A percentile compares a stretch with the other conserved stretches of the same genome.
Evolutionary conservation across 2,113 vertebrate species (phyloP).

Genomic region (Orycteropus afer): DNA sequence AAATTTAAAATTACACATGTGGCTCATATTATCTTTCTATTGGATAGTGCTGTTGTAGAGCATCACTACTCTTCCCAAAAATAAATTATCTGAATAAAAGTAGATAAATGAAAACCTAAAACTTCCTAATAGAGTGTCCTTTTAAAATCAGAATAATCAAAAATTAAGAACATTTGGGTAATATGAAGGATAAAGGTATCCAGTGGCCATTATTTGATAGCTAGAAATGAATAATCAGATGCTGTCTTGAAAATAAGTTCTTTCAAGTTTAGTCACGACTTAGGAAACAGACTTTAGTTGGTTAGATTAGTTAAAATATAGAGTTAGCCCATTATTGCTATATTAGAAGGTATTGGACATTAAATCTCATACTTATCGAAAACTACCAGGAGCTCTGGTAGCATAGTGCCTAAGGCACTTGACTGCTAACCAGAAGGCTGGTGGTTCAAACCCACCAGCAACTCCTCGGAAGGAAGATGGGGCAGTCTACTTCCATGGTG

Average conservation of each 20-base stretch:
- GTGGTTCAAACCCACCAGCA: too few relatives aligned
- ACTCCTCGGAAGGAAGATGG: too few relatives aligned
- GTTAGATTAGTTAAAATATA: slow-evolving; percentile 57
- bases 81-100: slow-evolving; percentile 54
- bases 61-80: slow-evolving; percentile 30
- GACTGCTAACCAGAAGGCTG: too few relatives aligned
- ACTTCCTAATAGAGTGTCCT: not conserved
- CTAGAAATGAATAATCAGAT: slow-evolving; percentile 68
- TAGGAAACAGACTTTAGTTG: slow-evolving; percentile 69
- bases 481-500: too few relatives aligned
- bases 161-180: slow-evolving; percentile 18
- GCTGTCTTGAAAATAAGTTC: slow-evolving; percentile 74
- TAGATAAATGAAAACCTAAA: slow-evolving; percentile 38
- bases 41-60: slow-evolving; percentile 16
- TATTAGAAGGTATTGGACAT: slow-evolving; percentile 40
- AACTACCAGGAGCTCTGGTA: too few relatives aligned
- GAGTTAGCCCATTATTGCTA: slow-evolving; percentile 1
- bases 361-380: slow-evolving; percentile 32
- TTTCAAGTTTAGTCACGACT: slow-evolving; percentile 72
- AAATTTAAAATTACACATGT: slow-evolving; percentile 6
- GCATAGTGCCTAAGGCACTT: too few relatives aligned
- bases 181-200: slow-evolving; percentile 54
- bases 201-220: slow-evolving; percentile 42
- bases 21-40: not conserved
- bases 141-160: slow-evolving; percentile 30